Conservation (phyloP, 2,797 vertebrate species). For the Columba guinea region DNA sequence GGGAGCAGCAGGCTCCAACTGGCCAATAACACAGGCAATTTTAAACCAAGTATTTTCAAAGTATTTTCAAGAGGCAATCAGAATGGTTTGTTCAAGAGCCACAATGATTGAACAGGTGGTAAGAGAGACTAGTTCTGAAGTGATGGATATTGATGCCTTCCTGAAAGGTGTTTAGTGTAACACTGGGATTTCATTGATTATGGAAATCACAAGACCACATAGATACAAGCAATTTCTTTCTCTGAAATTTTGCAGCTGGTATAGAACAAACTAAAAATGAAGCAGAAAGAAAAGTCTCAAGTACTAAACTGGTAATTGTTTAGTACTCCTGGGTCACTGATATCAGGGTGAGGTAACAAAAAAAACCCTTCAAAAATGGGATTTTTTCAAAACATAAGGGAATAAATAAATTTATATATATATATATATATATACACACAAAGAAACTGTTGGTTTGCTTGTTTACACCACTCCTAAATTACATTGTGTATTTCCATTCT, state of each 20-base stretch:
- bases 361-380: not conserved
- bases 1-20: not conserved
- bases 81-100: not conserved
- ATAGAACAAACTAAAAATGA: not conserved
- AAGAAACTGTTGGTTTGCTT: not conserved
- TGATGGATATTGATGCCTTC: not conserved
- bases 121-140: not conserved
- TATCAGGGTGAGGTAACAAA: not conserved
- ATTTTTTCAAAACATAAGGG: not conserved
- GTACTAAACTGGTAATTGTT: not conserved
- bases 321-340: not conserved
- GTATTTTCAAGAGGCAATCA: not conserved
- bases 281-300: not conserved
- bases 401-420: not conserved
- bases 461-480: not conserved
- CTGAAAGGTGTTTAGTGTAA: not conserved
- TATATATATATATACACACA: no score
- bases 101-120: not conserved
- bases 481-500: not conserved
- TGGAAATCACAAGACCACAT: not conserved
- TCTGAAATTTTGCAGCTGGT: not conserved
- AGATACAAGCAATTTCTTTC: not conserved
- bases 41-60: not conserved
- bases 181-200: not conserved
- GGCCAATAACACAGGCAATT: not conserved